Conservation (phyloP, 1,140 invertebrate genomes). For the Hycleus phaleratus region DNA sequence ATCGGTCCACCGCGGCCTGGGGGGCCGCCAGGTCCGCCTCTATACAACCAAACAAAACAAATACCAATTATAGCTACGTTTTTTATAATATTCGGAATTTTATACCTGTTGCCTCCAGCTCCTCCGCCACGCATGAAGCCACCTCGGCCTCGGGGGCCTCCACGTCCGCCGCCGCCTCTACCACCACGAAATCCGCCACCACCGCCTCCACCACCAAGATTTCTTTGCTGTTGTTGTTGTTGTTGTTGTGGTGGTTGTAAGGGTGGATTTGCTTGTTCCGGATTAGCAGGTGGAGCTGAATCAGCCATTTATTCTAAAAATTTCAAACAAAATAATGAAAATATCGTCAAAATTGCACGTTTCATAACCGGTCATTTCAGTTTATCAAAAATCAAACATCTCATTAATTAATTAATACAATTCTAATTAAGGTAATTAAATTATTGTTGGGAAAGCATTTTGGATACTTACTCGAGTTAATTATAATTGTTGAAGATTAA, state of each 20-base stretch:
- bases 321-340: not conserved
- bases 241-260: constrained; percentile 3
- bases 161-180: constrained; percentile 14
- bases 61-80: not conserved
- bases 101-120: not conserved
- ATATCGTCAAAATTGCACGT: not conserved
- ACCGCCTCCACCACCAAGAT: not conserved
- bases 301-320: not conserved
- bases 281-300: not conserved
- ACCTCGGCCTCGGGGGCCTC: constrained; percentile 18
- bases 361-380: not conserved
- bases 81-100: not conserved
- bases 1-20: constrained; percentile 22
- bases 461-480: not conserved
- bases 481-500: not conserved
- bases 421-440: not conserved
- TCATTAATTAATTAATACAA: too few relatives aligned
- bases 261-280: not conserved
- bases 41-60: not conserved
- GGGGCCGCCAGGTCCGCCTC: constrained; percentile 20
- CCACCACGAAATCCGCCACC: constrained; percentile 10
- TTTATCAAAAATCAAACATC: not conserved
- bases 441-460: not conserved
- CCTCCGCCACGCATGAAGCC: constrained; percentile 19
- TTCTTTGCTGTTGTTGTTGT: not conserved